Evolutionary conservation across 2,797 vertebrate genomes (phyloP), one percentile per base, ranked within the genome.

Genomic region (Echiichthys vipera): DNA sequence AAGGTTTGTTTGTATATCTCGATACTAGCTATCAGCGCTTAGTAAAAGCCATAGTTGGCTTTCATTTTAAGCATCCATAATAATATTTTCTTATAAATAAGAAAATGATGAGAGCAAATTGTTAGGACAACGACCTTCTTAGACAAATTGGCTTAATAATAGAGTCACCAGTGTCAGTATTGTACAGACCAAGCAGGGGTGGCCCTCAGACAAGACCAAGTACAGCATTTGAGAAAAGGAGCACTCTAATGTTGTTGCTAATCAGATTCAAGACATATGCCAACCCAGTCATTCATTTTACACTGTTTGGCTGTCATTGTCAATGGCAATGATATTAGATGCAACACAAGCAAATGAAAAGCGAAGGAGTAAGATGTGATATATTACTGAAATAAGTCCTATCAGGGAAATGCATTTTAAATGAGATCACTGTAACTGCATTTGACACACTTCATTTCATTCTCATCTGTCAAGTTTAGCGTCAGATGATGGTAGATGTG

Each of bases 371-470:
- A 91, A 92, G 89, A 91, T 73, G 72, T 96, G 95, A 95, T 96
- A 47, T 91, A 96, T 95, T 91, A 89, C 89, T 55, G 75, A 93
- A 93, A 95, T 95, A 95, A 96, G 95, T 96, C 94, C 94, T 87
- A 88, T 78, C 75, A 85, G 70, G 70, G 87, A 95, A 92, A 92
- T 71, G 87, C 71, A 89, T 92, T 89, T 89, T 91, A 80, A 95
- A 94, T 88, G 89, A 95, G 92, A 93, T 93, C 90, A 93, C 87
- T 93, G 91, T 94, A 92, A 92, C 91, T 88, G 90, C 92, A 92
- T 94, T 95, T 93, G 94, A 91, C 92, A 95, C 94, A 96, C 93
- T 95, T 96, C 94, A 96, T 96, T 95, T 95, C 93, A 95, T 96
- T 93, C 93, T 92, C 94, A 96, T 97, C 91, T 86, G 46, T 97